These are phyloP conservation scores for Oryzaephilus surinamensis DNA, from an alignment of 1,140 invertebrate genomes.

Conservation along the genomic window DNA sequence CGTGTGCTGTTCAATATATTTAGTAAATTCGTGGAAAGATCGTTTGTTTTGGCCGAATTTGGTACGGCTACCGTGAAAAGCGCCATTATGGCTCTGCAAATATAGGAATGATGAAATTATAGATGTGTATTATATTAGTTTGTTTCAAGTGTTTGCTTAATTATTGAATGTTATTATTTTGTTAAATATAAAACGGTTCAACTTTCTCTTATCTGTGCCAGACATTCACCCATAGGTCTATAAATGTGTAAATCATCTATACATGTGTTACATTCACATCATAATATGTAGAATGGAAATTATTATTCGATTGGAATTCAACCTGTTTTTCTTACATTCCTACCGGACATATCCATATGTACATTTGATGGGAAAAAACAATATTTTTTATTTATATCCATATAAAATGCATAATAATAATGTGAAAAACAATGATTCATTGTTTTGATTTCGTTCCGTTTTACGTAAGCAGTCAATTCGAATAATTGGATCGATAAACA, in stretches of 20 bases:
- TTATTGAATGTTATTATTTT: not conserved
- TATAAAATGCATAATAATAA: constrained; percentile 5
- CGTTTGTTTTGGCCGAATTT: constrained; percentile 21
- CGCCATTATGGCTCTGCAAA: constrained; percentile 34
- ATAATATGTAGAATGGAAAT: not conserved
- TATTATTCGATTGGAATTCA: too few relatives aligned
- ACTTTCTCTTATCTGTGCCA: too few relatives aligned
- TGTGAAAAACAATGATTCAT: constrained; percentile 1
- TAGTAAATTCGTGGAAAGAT: constrained; percentile 20
- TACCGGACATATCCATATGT: too few relatives aligned
- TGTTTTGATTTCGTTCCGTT: constrained; percentile 4
- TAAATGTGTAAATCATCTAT: constrained; percentile 4
- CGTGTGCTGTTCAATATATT: constrained; percentile 10
- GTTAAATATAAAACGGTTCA: not conserved
- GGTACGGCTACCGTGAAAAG: constrained; percentile 19
- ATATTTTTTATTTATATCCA: constrained; percentile 1
- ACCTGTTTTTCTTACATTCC: too few relatives aligned
- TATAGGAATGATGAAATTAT: not conserved
- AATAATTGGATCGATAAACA: not conserved
- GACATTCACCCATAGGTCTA: not conserved
- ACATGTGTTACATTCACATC: not conserved
- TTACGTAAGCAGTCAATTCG: not conserved
- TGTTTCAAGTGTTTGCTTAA: not conserved
- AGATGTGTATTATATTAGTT: not conserved
- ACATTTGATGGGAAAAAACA: too few relatives aligned